Conservation (phyloP, 2,888 invertebrate species). For the Drosophila limbata region DNA sequence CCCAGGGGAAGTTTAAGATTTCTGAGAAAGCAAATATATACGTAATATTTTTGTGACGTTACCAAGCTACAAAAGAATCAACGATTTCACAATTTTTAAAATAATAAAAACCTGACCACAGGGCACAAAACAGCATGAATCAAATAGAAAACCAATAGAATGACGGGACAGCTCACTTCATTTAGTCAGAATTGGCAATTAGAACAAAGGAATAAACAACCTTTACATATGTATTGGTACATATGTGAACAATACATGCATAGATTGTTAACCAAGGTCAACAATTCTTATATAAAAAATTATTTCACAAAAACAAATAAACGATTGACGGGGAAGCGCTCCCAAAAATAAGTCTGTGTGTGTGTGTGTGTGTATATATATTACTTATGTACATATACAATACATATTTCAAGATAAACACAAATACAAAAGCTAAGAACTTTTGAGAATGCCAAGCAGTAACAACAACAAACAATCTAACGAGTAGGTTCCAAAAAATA, state of each 20-base stretch:
- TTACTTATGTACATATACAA: constrained; percentile 4
- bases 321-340: constrained; percentile 20
- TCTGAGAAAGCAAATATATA: constrained; percentile 22
- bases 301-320: constrained; percentile 37
- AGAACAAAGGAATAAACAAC: constrained; percentile 66
- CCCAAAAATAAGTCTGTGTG: background rate
- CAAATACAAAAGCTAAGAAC: constrained; percentile 40
- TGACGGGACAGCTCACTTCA: constrained; percentile 55
- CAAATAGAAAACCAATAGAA: constrained; percentile 40
- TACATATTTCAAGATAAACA: constrained; percentile 32
- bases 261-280: constrained; percentile 78
- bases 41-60: constrained; percentile 23
- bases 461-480: constrained; percentile 40
- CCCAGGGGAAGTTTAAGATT: constrained; percentile 27
- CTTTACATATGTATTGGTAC: constrained; percentile 5
- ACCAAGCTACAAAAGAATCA: constrained; percentile 15
- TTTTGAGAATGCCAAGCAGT: constrained; percentile 40
- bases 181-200: constrained; percentile 68
- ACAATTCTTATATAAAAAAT: constrained; percentile 44
- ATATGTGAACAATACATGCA: constrained; percentile 26
- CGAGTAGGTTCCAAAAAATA: constrained; percentile 38
- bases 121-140: constrained; percentile 41
- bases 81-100: constrained; percentile 44
- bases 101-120: constrained; percentile 54
- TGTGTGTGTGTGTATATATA: background rate